phyloP scores from a whole-genome alignment of 2,797 vertebrate genomes.

The Sphaeramia orbicularis region DNA sequence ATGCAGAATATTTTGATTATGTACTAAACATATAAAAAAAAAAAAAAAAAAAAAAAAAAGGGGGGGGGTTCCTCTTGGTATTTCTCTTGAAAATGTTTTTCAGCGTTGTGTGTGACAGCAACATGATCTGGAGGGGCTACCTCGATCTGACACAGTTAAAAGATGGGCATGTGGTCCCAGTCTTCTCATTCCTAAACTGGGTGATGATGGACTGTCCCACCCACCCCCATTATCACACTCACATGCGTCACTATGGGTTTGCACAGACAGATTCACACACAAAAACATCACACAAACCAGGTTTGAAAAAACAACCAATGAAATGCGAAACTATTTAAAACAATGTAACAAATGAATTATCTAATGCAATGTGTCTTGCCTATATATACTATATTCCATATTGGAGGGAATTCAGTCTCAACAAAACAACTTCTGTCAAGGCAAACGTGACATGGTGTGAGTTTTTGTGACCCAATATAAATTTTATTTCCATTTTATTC shows the following conservation, averaged over 20 bases:
- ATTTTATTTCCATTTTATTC: no score
- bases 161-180: constrained; percentile 66
- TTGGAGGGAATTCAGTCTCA: no score
- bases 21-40: no score
- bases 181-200: constrained; percentile 52
- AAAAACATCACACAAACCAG: neutral
- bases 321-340: neutral
- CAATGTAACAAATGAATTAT: neutral
- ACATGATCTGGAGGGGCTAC: constrained; percentile 36
- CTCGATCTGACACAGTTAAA: constrained; percentile 49
- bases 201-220: constrained; percentile 44
- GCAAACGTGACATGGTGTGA: no score
- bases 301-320: neutral
- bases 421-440: no score
- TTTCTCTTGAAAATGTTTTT: no score
- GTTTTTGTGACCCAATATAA: no score
- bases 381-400: no score
- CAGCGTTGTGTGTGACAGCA: constrained; percentile 17
- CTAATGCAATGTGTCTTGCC: no score
- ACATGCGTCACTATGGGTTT: neutral
- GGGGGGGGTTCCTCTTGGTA: no score
- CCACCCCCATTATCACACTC: constrained; percentile 5
- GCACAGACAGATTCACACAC: constrained; percentile 1
- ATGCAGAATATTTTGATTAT: no score
- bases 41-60: no score